Evolutionary conservation across 2,888 invertebrate genomes (phyloP).

Genomic region (Pherbina coryleti): DNA sequence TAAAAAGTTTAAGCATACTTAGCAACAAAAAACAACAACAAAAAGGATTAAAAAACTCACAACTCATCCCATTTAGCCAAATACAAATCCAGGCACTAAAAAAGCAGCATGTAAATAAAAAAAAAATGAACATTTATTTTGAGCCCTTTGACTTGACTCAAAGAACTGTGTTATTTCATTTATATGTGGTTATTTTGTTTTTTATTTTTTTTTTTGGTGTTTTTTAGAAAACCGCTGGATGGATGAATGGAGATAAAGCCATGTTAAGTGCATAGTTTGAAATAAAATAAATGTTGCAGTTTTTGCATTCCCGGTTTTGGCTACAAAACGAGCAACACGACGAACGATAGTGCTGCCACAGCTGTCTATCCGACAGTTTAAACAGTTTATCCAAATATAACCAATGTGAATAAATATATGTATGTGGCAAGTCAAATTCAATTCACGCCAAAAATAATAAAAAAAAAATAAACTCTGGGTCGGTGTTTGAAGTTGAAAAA

Average conservation of each 20-base stretch:
- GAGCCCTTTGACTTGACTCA: neutral
- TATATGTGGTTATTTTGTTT: too few species aligned
- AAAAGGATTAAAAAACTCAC: neutral
- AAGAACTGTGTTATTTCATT: neutral
- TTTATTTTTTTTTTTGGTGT: neutral
- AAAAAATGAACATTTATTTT: neutral
- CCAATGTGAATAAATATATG: slow-evolving; percentile 11
- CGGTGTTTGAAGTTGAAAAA: too few species aligned
- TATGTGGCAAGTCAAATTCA: neutral
- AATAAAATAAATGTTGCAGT: slow-evolving; percentile 3
- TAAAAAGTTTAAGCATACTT: neutral
- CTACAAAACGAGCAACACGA: neutral
- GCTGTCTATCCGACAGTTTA: slow-evolving; percentile 8
- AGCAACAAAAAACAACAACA: too few species aligned
- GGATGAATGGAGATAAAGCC: neutral
- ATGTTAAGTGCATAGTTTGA: slow-evolving; percentile 25
- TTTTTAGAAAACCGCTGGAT: neutral
- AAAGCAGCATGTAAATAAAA: neutral
- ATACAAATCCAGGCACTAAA: neutral
- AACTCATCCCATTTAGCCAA: neutral
- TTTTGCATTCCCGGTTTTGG: neutral
- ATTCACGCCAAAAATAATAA: too few species aligned
- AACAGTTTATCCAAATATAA: slow-evolving; percentile 32
- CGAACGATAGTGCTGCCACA: neutral
- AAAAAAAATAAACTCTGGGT: too few species aligned